Evolutionary conservation across 1,140 invertebrate genomes (phyloP), one percentile per base, ranked within the genome.

Genomic region (Littorina saxatilis): DNA sequence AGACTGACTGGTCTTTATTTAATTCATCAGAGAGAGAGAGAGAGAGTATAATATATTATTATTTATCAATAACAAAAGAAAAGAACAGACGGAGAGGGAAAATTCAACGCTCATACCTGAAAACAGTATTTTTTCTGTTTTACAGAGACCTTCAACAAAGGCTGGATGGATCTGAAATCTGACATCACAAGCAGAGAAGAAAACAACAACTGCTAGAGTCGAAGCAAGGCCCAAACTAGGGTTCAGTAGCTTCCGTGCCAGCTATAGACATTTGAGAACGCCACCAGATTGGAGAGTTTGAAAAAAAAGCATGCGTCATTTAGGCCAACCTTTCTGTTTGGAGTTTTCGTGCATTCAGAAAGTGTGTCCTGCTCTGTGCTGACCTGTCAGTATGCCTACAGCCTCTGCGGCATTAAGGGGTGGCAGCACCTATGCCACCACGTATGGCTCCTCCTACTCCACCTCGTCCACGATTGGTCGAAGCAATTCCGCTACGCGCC

Each of bases 321-420:
- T n/a, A 9, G 9, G 58, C 23, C 5, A n/a, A 63, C 23, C 9
- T 63, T 63, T 32, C 1, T 35, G 32, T 27, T 0, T 32, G 32
- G 27, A 68, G 66, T 37, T 68, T 7, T 39, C 17, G n/a, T n/a
- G n/a, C n/a, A n/a, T n/a, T n/a, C n/a, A n/a, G n/a, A n/a, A n/a
- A n/a, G n/a, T n/a, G n/a, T n/a, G n/a, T n/a, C n/a, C n/a, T n/a
- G n/a, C n/a, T n/a, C n/a, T n/a, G n/a, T n/a, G n/a, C n/a, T n/a
- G n/a, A n/a, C n/a, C 32, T 27, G n/a, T 35, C 66, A 78, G 4
- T 43, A 78, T 78, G 76, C 76, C 76, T 23, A 78, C 58, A 15
- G 76, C 76, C 17, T 78, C 76, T 15, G 58, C 50, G 43, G 55
- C 55, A 20, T 58, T 52, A 7, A 29, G 58, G 7, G 37, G 76